Conservation (phyloP, 2,888 invertebrate genomes). For the Reticulitermes lucifugus region DNA sequence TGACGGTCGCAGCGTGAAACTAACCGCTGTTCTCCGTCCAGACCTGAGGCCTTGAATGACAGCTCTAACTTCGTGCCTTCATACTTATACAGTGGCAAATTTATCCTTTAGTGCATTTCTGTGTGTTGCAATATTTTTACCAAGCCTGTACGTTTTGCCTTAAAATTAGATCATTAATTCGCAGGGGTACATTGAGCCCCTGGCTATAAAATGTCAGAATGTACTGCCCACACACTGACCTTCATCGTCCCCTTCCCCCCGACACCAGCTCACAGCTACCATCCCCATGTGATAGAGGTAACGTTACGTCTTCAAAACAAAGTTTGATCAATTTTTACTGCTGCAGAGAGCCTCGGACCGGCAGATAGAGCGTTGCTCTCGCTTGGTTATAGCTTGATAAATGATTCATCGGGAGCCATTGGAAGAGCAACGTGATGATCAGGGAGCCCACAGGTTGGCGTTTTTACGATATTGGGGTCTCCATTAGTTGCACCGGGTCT, state of each 20-base stretch:
- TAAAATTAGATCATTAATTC: conserved; percentile 31
- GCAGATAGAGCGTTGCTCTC: conserved; percentile 34
- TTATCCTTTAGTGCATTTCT: neutral
- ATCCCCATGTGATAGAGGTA: conserved; percentile 12
- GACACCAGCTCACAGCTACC: neutral
- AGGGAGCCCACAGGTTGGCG: conserved; percentile 11
- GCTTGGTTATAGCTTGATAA: conserved; percentile 49
- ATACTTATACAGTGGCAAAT: neutral
- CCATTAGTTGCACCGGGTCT: conserved; percentile 21
- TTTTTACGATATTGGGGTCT: conserved; percentile 26
- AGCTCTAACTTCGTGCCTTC: neutral
- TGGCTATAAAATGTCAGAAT: conserved; percentile 2
- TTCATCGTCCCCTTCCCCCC: neutral
- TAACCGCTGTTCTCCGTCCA: no score
- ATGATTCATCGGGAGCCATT: conserved; percentile 50
- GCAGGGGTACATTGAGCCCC: conserved; percentile 29
- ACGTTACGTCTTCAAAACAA: conserved; percentile 36
- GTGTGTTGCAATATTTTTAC: neutral
- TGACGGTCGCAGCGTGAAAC: no score
- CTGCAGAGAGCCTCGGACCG: conserved; percentile 6
- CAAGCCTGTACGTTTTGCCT: neutral
- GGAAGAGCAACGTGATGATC: conserved; percentile 22
- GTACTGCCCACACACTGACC: conserved; percentile 22
- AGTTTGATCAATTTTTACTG: conserved; percentile 48
- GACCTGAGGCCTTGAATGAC: no score